phyloP scores from a whole-genome alignment of 2,113 vertebrate genomes.

The Pomatorhinus ruficollis region DNA sequence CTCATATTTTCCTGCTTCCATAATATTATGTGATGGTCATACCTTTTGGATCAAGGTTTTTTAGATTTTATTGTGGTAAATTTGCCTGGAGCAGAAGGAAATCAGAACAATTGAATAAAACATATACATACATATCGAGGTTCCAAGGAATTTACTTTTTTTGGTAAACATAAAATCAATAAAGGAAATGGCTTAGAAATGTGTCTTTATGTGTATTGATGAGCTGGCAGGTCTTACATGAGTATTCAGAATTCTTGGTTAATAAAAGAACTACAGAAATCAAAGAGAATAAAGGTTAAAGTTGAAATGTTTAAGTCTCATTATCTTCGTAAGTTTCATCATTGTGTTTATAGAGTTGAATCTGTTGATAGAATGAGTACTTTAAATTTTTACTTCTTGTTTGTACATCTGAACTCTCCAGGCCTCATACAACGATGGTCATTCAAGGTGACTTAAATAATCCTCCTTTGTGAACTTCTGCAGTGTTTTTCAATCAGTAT shows the following conservation, averaged over 20 bases:
- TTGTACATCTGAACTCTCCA: not conserved
- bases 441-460: not conserved
- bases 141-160: not conserved
- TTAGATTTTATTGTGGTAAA: constrained; percentile 10
- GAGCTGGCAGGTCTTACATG: not conserved
- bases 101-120: constrained; percentile 9
- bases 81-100: constrained; percentile 6
- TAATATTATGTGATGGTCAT: not conserved
- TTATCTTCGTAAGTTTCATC: not conserved
- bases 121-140: not conserved
- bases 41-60: constrained; percentile 20
- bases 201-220: not conserved
- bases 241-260: not conserved
- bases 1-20: constrained; percentile 10
- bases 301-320: not conserved
- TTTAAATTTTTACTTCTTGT: not conserved
- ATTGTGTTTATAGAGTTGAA: not conserved
- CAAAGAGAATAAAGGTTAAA: not conserved
- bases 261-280: not conserved
- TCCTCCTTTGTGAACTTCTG: not conserved
- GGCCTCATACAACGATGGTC: not conserved
- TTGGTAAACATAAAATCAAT: not conserved
- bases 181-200: constrained; percentile 17
- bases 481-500: not conserved
- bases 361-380: not conserved